phyloP scores from a whole-genome alignment of 2,113 vertebrate species.

The Harpagus bidentatus region DNA sequence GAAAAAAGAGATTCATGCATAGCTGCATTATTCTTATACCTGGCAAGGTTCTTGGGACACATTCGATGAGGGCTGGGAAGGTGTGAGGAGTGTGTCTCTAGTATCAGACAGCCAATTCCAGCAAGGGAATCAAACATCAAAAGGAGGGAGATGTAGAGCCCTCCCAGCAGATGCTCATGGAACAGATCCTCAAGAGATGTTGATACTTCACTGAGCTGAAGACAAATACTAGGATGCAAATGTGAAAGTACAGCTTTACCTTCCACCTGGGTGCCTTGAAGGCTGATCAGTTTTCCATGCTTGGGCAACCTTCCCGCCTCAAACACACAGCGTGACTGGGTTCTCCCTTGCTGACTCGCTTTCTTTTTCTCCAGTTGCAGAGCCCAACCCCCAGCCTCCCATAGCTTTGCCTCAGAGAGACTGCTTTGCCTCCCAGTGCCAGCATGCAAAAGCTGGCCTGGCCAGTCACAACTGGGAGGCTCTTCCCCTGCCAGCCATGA shows the following conservation, averaged over 20 bases:
- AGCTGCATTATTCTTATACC: background rate
- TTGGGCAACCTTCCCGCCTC: background rate
- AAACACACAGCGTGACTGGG: background rate
- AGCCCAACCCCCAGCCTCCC: background rate
- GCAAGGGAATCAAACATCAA: background rate
- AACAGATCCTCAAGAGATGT: background rate
- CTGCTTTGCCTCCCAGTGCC: background rate
- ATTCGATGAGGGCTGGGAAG: background rate
- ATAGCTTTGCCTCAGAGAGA: background rate
- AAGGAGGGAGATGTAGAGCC: background rate
- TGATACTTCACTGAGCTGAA: background rate
- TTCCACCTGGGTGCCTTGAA: background rate
- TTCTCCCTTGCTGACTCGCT: background rate
- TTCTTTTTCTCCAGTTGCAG: background rate
- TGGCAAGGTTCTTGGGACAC: background rate
- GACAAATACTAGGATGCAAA: background rate
- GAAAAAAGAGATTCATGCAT: background rate
- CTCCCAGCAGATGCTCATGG: background rate
- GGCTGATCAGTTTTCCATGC: background rate
- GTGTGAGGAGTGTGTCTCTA: background rate
- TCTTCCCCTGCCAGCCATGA: background rate
- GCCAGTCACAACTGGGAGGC: slow-evolving; percentile 23
- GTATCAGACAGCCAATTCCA: background rate
- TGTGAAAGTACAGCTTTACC: background rate
- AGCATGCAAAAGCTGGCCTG: background rate